Percentiles rank a stretch among this genome's conserved stretches.
Evolutionary conservation across 2,888 invertebrate genomes (phyloP).

Genomic region (Busseola fusca): DNA sequence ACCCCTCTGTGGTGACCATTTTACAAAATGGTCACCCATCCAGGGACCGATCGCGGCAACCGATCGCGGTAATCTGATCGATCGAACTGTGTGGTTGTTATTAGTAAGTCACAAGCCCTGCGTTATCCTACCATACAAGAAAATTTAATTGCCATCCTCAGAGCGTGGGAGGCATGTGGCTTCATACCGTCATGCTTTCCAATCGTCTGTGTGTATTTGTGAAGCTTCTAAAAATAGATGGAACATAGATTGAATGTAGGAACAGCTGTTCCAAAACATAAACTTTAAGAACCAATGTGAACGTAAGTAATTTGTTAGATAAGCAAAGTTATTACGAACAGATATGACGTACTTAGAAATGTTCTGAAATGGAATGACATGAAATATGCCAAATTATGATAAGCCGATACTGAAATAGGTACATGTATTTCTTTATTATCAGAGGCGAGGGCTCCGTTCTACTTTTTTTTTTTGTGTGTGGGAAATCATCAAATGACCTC

Average conservation of each 20-base stretch:
- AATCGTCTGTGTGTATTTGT: neutral
- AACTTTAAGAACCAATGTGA: neutral
- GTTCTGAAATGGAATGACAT: neutral
- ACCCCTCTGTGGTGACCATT: too few species aligned
- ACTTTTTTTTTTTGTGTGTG: too few species aligned
- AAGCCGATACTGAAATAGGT: neutral
- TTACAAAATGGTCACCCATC: neutral
- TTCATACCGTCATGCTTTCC: neutral
- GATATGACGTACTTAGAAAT: neutral
- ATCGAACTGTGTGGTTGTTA: neutral
- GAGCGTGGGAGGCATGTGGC: neutral
- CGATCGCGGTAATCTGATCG: neutral
- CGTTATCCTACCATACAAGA: neutral
- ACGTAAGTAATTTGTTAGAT: slow-evolving; percentile 8
- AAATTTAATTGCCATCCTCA: neutral
- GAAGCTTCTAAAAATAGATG: neutral
- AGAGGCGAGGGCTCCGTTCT: neutral
- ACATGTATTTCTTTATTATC: neutral
- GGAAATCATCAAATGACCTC: too few species aligned
- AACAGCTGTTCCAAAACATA: slow-evolving; percentile 1
- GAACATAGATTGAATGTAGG: neutral
- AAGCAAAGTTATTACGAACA: slow-evolving; percentile 2
- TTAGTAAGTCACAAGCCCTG: neutral
- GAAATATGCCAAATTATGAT: neutral
- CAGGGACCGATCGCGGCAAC: too few species aligned